phyloP scores from a whole-genome alignment of 2,797 vertebrate genomes.

The Mionectes olivaceus region DNA sequence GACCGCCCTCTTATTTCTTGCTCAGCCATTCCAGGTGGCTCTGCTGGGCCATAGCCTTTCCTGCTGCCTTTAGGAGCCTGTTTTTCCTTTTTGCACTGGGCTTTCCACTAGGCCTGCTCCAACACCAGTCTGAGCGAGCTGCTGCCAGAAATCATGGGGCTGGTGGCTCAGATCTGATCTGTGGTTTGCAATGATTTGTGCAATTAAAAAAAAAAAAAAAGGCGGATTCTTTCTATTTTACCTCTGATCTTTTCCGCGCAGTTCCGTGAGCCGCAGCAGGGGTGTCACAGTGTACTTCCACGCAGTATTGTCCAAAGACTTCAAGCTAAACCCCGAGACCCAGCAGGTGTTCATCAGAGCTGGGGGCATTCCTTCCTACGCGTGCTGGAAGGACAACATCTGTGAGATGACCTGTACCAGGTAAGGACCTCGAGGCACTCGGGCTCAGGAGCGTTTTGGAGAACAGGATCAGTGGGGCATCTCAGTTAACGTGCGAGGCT shows the following conservation, averaged over 20 bases:
- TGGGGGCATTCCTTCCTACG: not conserved
- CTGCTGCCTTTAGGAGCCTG: not conserved
- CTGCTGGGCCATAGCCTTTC: not conserved
- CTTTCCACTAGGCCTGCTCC: not conserved
- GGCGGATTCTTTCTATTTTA: not conserved
- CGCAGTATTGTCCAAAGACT: slow-evolving; percentile 88
- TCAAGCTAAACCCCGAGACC: slow-evolving; percentile 62
- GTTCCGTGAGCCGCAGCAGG: not conserved
- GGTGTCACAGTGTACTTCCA: slow-evolving; percentile 89
- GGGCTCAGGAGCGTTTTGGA: not conserved
- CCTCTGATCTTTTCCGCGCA: not conserved
- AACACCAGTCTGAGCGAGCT: not conserved
- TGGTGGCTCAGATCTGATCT: not conserved
- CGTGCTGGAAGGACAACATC: not conserved
- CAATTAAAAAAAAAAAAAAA: not conserved
- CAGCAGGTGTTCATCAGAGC: slow-evolving; percentile 80
- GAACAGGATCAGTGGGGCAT: not conserved
- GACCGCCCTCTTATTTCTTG: not conserved
- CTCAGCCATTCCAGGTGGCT: not conserved
- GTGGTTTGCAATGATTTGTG: not conserved
- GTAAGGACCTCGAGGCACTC: slow-evolving; percentile 61
- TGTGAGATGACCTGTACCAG: slow-evolving; percentile 69
- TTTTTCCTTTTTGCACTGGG: not conserved
- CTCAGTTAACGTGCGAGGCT: accelerated
- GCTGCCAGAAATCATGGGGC: not conserved